Percentiles rank a stretch among this genome's conserved stretches.
Conservation (phyloP, 2,888 invertebrate species). For the Nephrocerus scutellatus region DNA sequence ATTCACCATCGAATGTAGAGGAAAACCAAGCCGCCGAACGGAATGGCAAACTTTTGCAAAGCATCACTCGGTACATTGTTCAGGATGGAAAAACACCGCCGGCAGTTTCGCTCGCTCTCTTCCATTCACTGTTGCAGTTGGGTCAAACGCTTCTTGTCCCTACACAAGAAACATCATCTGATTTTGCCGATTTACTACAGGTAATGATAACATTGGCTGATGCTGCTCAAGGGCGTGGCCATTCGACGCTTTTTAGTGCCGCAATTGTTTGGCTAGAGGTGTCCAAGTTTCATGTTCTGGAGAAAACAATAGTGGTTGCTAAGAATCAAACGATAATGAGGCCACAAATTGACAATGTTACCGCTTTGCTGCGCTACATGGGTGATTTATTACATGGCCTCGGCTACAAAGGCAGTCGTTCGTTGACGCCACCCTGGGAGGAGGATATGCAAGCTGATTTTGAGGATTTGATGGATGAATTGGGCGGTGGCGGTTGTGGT, state of each 20-base stretch:
- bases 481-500: slow-evolving; percentile 83
- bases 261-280: slow-evolving; percentile 71
- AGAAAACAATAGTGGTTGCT: slow-evolving; percentile 30
- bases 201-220: slow-evolving; percentile 80
- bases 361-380: slow-evolving; percentile 76
- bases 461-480: slow-evolving; percentile 80
- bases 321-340: slow-evolving; percentile 22
- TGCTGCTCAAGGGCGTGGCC: slow-evolving; percentile 67
- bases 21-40: slow-evolving; percentile 50
- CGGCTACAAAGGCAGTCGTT: slow-evolving; percentile 48
- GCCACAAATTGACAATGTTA: slow-evolving; percentile 61
- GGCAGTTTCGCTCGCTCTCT: slow-evolving; percentile 49
- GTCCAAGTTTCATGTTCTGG: slow-evolving; percentile 51
- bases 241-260: slow-evolving; percentile 72
- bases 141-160: slow-evolving; percentile 61
- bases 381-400: slow-evolving; percentile 56
- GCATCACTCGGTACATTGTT: slow-evolving; percentile 65
- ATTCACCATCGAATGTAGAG: slow-evolving; percentile 39
- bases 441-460: slow-evolving; percentile 66
- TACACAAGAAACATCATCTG: slow-evolving; percentile 59
- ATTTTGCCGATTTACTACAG: slow-evolving; percentile 68
- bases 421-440: slow-evolving; percentile 70
- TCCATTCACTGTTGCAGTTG: slow-evolving; percentile 67
- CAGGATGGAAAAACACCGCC: slow-evolving; percentile 52
- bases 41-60: slow-evolving; percentile 63